These are phyloP conservation scores for Dimorphilus gyrociliatus DNA, from an alignment of 2,888 invertebrate species.

Conservation along the genomic window DNA sequence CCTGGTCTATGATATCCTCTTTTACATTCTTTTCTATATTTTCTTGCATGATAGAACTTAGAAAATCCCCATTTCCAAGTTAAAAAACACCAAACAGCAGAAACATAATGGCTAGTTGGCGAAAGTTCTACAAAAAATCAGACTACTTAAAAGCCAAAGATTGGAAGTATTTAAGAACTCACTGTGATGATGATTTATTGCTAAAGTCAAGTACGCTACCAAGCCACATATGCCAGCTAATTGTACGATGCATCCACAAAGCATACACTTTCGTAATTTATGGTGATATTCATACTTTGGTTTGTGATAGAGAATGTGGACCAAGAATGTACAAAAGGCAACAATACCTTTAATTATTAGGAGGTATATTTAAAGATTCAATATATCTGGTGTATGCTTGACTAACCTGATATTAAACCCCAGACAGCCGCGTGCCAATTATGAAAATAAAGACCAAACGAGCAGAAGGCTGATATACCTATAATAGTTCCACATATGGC, in stretches of 20 bases:
- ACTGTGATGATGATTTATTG: conserved; percentile 22
- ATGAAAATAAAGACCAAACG: conserved; percentile 18
- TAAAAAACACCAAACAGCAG: conserved; percentile 31
- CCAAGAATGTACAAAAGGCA: conserved; percentile 18
- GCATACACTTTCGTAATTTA: conserved; percentile 16
- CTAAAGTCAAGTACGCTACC: conserved; percentile 24
- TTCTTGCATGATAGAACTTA: conserved; percentile 21
- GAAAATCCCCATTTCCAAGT: conserved; percentile 34
- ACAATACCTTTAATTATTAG: conserved; percentile 22
- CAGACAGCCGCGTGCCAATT: conserved; percentile 26
- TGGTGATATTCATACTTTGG: conserved; percentile 15
- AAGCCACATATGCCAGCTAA: conserved; percentile 27
- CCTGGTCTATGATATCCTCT: too few species aligned
- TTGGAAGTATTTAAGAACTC: conserved; percentile 5
- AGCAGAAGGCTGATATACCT: conserved; percentile 18
- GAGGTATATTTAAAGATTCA: too few species aligned
- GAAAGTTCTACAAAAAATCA: too few species aligned
- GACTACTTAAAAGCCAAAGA: too few species aligned
- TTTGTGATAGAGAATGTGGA: conserved; percentile 18
- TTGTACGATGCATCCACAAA: conserved; percentile 24
- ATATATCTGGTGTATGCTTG: too few species aligned
- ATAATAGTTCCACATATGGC: conserved; percentile 18
- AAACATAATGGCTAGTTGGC: conserved; percentile 26
- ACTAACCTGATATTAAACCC: conserved; percentile 24
- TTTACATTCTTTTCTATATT: too few species aligned